Conservation (phyloP, 2,888 invertebrate species). For the Blastobasis lacticolella region DNA sequence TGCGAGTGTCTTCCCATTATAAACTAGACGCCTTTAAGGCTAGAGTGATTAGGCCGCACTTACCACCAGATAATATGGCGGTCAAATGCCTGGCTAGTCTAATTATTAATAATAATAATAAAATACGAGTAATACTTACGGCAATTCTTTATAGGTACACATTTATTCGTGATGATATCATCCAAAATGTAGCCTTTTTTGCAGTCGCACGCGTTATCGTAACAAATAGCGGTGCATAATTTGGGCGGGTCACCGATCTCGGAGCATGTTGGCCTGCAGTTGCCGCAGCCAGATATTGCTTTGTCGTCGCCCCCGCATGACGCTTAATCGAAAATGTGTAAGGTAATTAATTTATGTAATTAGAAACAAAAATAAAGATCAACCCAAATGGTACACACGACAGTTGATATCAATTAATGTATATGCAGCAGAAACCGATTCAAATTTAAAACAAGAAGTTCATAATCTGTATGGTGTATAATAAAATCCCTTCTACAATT, state of each 20-base stretch:
- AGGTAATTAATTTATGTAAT: neutral
- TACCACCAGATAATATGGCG: too few relatives aligned
- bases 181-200: constrained; percentile 14
- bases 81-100: too few relatives aligned
- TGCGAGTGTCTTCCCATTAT: too few relatives aligned
- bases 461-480: too few relatives aligned
- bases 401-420: too few relatives aligned
- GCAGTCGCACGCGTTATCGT: constrained; percentile 16
- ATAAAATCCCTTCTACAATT: too few relatives aligned
- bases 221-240: constrained; percentile 9
- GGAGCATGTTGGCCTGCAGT: constrained; percentile 10
- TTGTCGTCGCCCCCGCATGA: constrained; percentile 10
- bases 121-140: neutral
- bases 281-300: constrained; percentile 8
- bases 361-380: neutral
- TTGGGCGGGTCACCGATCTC: constrained; percentile 11
- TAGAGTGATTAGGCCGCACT: too few relatives aligned
- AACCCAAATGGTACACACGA: too few relatives aligned
- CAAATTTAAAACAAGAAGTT: too few relatives aligned
- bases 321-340: constrained; percentile 4
- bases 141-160: neutral
- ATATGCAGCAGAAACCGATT: too few relatives aligned
- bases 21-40: too few relatives aligned
- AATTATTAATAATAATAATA: too few relatives aligned
- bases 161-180: constrained; percentile 1